These are phyloP conservation scores for Laspeyria flexula DNA, from an alignment of 2,888 invertebrate genomes.

Conservation along the genomic window DNA sequence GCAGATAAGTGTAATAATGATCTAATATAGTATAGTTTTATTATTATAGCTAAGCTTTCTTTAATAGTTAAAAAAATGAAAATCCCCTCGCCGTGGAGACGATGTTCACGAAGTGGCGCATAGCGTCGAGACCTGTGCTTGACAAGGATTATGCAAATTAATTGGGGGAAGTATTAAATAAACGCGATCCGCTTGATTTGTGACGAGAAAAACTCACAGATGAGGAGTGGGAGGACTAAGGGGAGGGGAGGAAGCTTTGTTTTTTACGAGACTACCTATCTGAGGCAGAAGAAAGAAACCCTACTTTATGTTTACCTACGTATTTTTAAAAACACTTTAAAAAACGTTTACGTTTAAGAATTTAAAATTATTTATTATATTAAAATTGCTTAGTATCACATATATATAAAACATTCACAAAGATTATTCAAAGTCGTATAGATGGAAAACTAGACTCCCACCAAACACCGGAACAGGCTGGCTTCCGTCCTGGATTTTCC, in stretches of 20 bases:
- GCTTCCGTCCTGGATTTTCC: too few relatives aligned
- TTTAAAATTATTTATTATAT: too few relatives aligned
- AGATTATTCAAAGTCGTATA: too few relatives aligned
- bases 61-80: not conserved
- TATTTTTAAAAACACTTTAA: too few relatives aligned
- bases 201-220: conserved; percentile 44
- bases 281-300: too few relatives aligned
- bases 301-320: too few relatives aligned
- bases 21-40: not conserved
- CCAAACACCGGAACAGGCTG: too few relatives aligned
- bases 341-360: too few relatives aligned
- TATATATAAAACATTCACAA: too few relatives aligned
- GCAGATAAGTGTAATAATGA: too few relatives aligned
- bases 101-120: conserved; percentile 33
- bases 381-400: too few relatives aligned
- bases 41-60: not conserved
- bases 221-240: not conserved
- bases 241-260: conserved; percentile 34
- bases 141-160: conserved; percentile 74
- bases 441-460: too few relatives aligned
- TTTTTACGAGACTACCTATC: conserved; percentile 46
- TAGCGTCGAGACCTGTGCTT: conserved; percentile 56
- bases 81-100: not conserved
- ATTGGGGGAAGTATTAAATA: conserved; percentile 66
- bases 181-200: conserved; percentile 62